Evolutionary conservation across 2,888 invertebrate species (phyloP).

Genomic region (Spatulosminthurus flaviceps): DNA sequence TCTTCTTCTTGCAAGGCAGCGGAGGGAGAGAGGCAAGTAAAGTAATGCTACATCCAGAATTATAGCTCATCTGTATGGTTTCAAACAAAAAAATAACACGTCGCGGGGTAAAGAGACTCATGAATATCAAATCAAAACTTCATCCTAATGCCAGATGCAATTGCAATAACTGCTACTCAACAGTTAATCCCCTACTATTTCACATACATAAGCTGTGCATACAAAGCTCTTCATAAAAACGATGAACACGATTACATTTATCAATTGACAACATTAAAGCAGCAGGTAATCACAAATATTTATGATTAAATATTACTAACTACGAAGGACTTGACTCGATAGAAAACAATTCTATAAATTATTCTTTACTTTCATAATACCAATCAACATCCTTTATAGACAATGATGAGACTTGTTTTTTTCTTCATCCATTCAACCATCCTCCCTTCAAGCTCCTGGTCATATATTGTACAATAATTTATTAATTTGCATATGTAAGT

Average conservation of each 20-base stretch:
- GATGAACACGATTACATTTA: conserved; percentile 36
- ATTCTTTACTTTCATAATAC: conserved; percentile 12
- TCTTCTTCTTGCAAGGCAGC: too few relatives aligned
- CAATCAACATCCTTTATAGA: background rate
- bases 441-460: background rate
- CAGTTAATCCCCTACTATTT: background rate
- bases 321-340: background rate
- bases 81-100: too few relatives aligned
- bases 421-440: background rate
- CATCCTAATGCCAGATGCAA: too few relatives aligned
- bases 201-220: background rate
- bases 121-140: too few relatives aligned
- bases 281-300: conserved; percentile 45
- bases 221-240: background rate
- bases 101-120: too few relatives aligned
- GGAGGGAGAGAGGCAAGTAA: too few relatives aligned
- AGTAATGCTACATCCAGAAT: too few relatives aligned
- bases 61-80: too few relatives aligned
- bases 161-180: background rate
- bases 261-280: conserved; percentile 33
- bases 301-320: conserved; percentile 28
- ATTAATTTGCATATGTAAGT: too few relatives aligned
- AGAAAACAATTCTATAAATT: background rate
- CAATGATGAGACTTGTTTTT: background rate
- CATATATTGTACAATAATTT: too few relatives aligned